These are phyloP conservation scores for Carapus acus DNA, from an alignment of 2,797 vertebrate genomes.

Conservation along the genomic window DNA sequence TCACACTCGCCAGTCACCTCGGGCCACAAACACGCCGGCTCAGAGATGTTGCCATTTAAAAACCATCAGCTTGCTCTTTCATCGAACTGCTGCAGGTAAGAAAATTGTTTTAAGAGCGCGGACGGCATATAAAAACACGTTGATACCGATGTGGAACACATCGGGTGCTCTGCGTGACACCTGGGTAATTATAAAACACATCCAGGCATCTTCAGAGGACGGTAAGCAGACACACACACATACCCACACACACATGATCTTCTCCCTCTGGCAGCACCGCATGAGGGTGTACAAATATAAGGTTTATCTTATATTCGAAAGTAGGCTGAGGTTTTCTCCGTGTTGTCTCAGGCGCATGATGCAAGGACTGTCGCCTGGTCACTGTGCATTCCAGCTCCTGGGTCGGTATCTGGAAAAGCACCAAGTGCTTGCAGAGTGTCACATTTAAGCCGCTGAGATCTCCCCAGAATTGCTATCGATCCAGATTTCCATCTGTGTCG, in stretches of 20 bases:
- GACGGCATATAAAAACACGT: conserved; percentile 39
- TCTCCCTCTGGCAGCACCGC: conserved; percentile 4
- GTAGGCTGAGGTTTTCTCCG: too few relatives aligned
- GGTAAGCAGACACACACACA: neutral
- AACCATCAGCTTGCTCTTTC: conserved; percentile 42
- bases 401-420: neutral
- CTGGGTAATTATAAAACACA: conserved; percentile 8
- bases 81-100: conserved; percentile 35
- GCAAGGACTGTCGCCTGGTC: neutral
- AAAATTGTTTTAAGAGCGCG: conserved; percentile 37
- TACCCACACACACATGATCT: conserved; percentile 1
- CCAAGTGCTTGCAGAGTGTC: conserved; percentile 10
- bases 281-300: too few relatives aligned
- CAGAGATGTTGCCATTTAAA: conserved; percentile 61
- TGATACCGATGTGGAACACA: conserved; percentile 35
- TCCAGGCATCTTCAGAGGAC: conserved; percentile 7
- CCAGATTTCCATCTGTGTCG: conserved; percentile 16
- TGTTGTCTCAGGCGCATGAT: too few relatives aligned
- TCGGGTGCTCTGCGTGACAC: too few relatives aligned
- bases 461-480: conserved; percentile 24
- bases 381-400: neutral
- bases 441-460: conserved; percentile 21
- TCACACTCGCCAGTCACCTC: conserved; percentile 48
- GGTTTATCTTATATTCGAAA: too few relatives aligned
- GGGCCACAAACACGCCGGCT: conserved; percentile 42